Evolutionary conservation across 2,797 vertebrate species (phyloP).

Genomic region (Epinephelus malabaricus): DNA sequence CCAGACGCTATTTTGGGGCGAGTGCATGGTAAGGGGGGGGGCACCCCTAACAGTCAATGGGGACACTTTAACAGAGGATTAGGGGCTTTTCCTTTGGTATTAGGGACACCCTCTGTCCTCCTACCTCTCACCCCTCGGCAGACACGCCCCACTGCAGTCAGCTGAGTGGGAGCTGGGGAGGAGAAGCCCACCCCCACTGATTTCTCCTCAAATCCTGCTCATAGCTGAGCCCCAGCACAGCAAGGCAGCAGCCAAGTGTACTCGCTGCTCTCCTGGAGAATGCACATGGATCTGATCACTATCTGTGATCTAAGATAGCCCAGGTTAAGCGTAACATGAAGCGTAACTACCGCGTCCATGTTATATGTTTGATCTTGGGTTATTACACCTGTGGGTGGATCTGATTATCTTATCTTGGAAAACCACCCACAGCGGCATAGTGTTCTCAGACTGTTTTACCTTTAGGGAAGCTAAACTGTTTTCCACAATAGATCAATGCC

Average conservation of each 20-base stretch:
- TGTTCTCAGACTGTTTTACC: background rate
- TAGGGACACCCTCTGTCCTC: conserved; percentile 77
- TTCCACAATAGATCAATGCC: background rate
- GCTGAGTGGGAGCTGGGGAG: conserved; percentile 43
- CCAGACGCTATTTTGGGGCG: conserved; percentile 61
- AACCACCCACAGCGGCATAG: conserved; percentile 36
- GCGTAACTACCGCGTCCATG: conserved; percentile 34
- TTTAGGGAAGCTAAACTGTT: background rate
- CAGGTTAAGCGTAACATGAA: conserved; percentile 16
- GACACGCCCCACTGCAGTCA: conserved; percentile 41
- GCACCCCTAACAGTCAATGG: conserved; percentile 53
- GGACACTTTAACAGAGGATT: conserved; percentile 78
- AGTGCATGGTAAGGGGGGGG: background rate
- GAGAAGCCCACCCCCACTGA: conserved; percentile 45
- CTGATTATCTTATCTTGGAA: conserved; percentile 41
- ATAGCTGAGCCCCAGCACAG: conserved; percentile 40
- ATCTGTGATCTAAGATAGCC: conserved; percentile 31
- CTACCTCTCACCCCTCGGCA: conserved; percentile 61
- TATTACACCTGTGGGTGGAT: conserved; percentile 51
- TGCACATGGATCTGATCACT: conserved; percentile 45
- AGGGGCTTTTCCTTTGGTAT: conserved; percentile 77
- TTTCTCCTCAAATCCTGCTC: conserved; percentile 47
- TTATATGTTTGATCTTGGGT: conserved; percentile 41
- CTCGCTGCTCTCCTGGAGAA: conserved; percentile 25
- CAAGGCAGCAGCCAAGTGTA: conserved; percentile 24